Base-by-base conservation (phyloP, 2,113 vertebrate species). In the Jacana jacana region DNA sequence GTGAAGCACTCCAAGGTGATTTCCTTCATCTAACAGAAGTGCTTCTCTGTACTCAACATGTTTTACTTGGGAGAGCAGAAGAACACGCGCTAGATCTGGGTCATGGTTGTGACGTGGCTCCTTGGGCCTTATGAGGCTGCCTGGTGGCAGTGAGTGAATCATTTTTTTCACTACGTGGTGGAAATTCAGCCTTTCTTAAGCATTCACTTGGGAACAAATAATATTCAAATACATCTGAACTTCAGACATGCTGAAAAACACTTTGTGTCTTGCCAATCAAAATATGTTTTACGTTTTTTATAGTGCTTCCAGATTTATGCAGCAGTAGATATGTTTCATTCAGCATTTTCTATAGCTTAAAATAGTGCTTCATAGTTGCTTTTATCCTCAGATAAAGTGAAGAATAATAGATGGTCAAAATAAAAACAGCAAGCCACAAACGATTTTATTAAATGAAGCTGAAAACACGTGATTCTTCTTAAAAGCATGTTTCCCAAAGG, bases 41-140 rank as follows among this genome's bases (percentile, higher is more conserved):
- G 14, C 22, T 57, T 20, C 48, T 51, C 17, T 4, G 1, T 31
- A 11, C n/a, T 27, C 17, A 46, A 3, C 0, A 1, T 10, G 6
- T 31, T 3, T 57, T 19, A 52, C 30, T 44, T 3, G 4, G 18
- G 31, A 78, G 75, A 33, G 24, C 25, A 40, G 23, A 75, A 46
- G 11, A 69, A 17, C 5, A 5, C 13, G 15, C 39, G 17, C 23
- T 57, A 4, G 20, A 17, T 48, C 40, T 73, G 81, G 18, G 17
- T 81, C 10, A 4, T 35, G 16, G 49, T 64, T 83, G 48, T 51
- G 27, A 63, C 30, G 33, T 48, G 40, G 9, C 69, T 90, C 70
- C 60, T 64, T 4, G 11, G 33, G 25, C 31, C 35, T 25, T 46
- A 6, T 48, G 60, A 48, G 37, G 14, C 52, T 95, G 19, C 15